These are phyloP conservation scores for Sebastes iracundus DNA, from an alignment of 2,797 vertebrate species.

Conservation along the genomic window DNA sequence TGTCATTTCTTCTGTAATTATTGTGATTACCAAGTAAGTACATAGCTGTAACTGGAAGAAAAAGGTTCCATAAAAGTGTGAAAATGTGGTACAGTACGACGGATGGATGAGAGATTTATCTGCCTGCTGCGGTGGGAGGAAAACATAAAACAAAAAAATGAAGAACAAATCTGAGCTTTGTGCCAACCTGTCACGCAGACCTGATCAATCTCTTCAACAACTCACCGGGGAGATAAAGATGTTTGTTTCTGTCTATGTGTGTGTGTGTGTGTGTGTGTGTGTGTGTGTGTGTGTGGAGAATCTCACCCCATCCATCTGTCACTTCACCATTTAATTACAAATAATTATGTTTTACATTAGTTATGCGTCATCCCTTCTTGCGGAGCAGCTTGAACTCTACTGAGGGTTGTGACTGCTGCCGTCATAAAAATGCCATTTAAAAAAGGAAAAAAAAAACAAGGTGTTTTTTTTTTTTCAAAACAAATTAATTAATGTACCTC, in stretches of 20 bases:
- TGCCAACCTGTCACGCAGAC: constrained; percentile 35
- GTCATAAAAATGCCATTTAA: constrained; percentile 4
- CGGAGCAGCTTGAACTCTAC: constrained; percentile 7
- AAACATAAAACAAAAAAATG: constrained; percentile 2
- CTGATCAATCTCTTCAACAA: constrained; percentile 36
- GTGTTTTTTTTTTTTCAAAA: not conserved
- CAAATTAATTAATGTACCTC: constrained; percentile 60
- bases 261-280: not conserved
- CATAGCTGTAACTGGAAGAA: not conserved
- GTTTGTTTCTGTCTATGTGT: not conserved
- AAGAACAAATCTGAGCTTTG: constrained; percentile 16
- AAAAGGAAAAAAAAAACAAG: not conserved
- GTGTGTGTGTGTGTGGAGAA: not conserved
- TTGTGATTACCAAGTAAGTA: constrained; percentile 16
- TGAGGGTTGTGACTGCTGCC: constrained; percentile 15
- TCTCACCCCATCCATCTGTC: constrained; percentile 6
- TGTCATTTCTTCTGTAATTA: not conserved
- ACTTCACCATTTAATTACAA: constrained; percentile 45
- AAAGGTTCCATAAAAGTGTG: not conserved
- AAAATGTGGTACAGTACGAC: not conserved
- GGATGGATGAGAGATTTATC: constrained; percentile 9
- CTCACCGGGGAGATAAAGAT: constrained; percentile 11
- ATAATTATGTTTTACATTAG: constrained; percentile 43
- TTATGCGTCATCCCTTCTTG: constrained; percentile 5
- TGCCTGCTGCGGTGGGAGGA: constrained; percentile 14